Base-by-base conservation (phyloP, 2,888 invertebrate species). In the Epistrophella euchroma region DNA sequence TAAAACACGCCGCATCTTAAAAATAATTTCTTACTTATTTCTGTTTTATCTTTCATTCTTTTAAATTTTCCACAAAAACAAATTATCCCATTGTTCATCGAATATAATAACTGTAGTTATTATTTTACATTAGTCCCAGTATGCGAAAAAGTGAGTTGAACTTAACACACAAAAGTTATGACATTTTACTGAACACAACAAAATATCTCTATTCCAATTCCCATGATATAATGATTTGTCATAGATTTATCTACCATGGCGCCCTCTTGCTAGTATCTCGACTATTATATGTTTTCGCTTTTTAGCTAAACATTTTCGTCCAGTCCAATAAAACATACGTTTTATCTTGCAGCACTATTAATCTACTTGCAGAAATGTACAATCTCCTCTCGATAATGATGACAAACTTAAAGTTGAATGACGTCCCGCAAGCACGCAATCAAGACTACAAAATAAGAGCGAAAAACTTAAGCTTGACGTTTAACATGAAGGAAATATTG, bases 401-500 rank as follows among this genome's bases (percentile, higher is more conserved):
- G 68, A 81, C 76, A 81, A 81, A 70, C 25, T 71, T 45, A 25
- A 70, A 56, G 28, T 35, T 52, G 47, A 70, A 19, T 74, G 74
- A 77, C 86, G 72, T 35, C 37, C 9, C 4, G 66, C 70, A 32
- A 70, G 40, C 52, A 68, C 19, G 50, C 71, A 52, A 62, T 55
- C 73, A 64, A 66, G 17, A 56, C 43, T 71, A 3, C 13, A 15
- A 22, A 25, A 52, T 52, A 50, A 25, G 15, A 32, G 9, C 19
- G 6, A 70, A 28, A 84, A 50, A 73, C 66, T 60, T 2, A 55
- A 50, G 19, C 37, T 35, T 66, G 68, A 68, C 72, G 71, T 71
- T 80, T 45, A 64, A 74, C 77, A 82, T 78, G 77, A 86, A 78
- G 82, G 71, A 86, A 86, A 77, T 82, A 71, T 86, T 86, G 58